These are phyloP conservation scores for Marisa cornuarietis DNA, from an alignment of 1,140 invertebrate genomes.

Conservation along the genomic window DNA sequence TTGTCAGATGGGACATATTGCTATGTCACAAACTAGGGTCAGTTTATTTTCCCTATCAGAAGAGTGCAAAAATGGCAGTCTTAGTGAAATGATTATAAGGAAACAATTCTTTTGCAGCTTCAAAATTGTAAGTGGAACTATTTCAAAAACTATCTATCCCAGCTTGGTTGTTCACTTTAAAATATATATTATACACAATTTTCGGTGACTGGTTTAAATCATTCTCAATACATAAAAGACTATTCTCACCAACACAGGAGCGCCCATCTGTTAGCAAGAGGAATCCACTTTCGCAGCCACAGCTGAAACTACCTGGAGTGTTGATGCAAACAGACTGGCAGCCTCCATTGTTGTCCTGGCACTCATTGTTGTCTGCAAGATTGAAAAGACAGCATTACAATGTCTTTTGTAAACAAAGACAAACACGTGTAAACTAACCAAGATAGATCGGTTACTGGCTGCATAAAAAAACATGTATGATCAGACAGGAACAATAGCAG, in stretches of 20 bases:
- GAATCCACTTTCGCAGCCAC: conserved; percentile 81
- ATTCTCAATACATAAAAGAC: too few species aligned
- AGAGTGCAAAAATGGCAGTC: too few species aligned
- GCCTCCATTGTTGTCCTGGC: conserved; percentile 72
- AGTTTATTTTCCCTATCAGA: too few species aligned
- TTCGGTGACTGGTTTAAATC: too few species aligned
- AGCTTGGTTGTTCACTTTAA: too few species aligned
- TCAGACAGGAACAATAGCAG: neutral
- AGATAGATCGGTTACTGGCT: neutral
- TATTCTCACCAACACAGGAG: conserved; percentile 74
- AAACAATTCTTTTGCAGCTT: too few species aligned
- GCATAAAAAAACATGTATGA: neutral
- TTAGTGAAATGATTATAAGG: too few species aligned
- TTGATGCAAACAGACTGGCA: conserved; percentile 78
- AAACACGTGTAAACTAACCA: neutral
- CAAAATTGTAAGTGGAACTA: too few species aligned
- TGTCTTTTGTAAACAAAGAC: neutral
- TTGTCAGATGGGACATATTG: too few species aligned
- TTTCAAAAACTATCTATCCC: too few species aligned
- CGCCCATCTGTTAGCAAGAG: conserved; percentile 69
- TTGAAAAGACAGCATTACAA: conserved; percentile 37
- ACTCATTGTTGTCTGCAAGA: conserved; percentile 76
- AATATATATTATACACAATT: too few species aligned
- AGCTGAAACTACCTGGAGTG: conserved; percentile 78
- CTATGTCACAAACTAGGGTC: too few species aligned